A percentile compares a stretch with the other conserved stretches of the same genome.
Conservation (phyloP, 2,113 vertebrate species). For the Gadus macrocephalus region DNA sequence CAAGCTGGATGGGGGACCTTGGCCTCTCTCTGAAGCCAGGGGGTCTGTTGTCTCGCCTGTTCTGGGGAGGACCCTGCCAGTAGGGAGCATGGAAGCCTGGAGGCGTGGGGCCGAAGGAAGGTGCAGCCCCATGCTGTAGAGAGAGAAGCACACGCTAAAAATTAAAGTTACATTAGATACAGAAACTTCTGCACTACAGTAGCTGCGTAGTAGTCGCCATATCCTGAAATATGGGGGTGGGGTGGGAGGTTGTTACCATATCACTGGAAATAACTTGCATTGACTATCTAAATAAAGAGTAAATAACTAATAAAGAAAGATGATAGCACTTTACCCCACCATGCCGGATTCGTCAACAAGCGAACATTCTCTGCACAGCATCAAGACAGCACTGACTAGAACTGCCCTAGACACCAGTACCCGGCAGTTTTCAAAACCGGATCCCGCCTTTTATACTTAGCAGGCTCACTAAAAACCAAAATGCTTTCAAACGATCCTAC, state of each 20-base stretch:
- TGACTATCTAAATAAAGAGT: neutral
- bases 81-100: conserved; percentile 90
- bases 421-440: conserved; percentile 46
- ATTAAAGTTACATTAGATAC: conserved; percentile 16
- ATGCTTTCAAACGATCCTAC: conserved; percentile 56
- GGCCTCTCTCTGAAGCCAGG: conserved; percentile 88
- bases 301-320: neutral
- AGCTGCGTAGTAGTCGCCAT: conserved; percentile 5
- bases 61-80: conserved; percentile 94
- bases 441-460: conserved; percentile 55
- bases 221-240: neutral
- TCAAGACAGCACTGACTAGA: conserved; percentile 49
- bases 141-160: conserved; percentile 62
- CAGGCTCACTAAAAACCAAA: conserved; percentile 59
- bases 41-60: conserved; percentile 88
- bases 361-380: conserved; percentile 50
- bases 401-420: conserved; percentile 48
- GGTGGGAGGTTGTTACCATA: neutral
- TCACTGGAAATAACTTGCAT: conserved; percentile 3
- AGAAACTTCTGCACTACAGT: neutral
- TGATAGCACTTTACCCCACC: conserved; percentile 43
- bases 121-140: conserved; percentile 89
- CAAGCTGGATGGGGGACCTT: conserved; percentile 88
- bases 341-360: conserved; percentile 58
- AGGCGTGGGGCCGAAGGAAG: conserved; percentile 85